Percentiles rank a stretch among this genome's conserved stretches.
Evolutionary conservation across 2,888 invertebrate genomes (phyloP).

Genomic region (Aquatica leii): DNA sequence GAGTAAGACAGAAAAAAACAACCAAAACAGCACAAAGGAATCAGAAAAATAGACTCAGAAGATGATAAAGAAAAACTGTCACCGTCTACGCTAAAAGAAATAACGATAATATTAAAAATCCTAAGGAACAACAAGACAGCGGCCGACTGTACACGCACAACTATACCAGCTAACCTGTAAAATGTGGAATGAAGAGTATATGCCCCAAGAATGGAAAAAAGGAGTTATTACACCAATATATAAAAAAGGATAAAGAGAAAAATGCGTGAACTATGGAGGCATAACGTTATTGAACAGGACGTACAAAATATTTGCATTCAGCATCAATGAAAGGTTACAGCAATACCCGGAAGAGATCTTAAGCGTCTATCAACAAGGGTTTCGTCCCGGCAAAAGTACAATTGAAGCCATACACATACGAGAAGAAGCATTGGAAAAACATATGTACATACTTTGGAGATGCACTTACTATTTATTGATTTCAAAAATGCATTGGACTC

Average conservation of each 20-base stretch:
- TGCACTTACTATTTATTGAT: constrained; percentile 1
- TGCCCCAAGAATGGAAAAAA: background rate
- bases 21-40: background rate
- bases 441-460: background rate
- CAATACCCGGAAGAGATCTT: no score
- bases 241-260: background rate
- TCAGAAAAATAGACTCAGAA: background rate
- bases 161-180: no score
- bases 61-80: background rate
- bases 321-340: background rate
- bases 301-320: background rate
- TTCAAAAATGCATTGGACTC: constrained; percentile 1
- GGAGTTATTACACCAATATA: no score
- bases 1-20: background rate
- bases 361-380: background rate
- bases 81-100: background rate
- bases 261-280: background rate
- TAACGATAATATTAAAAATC: background rate
- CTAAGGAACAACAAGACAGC: no score
- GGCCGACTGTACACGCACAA: no score
- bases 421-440: background rate
- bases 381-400: background rate
- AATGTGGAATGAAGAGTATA: no score
- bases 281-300: background rate
- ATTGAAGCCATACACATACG: no score